These are phyloP conservation scores for Phainopepla nitens DNA, from an alignment of 2,113 vertebrate genomes.

Conservation along the genomic window DNA sequence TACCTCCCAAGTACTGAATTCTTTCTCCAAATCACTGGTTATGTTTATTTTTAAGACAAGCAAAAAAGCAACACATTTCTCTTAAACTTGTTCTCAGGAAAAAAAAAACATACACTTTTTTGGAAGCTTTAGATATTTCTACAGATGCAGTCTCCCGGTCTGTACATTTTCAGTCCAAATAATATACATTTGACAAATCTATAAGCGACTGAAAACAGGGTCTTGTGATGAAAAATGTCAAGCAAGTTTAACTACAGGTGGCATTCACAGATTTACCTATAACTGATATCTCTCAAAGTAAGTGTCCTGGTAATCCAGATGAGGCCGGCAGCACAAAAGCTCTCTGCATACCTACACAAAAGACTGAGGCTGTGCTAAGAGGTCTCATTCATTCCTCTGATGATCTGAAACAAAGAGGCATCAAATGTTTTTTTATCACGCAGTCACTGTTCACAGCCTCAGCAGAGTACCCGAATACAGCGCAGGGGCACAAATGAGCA, in stretches of 20 bases:
- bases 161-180: neutral
- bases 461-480: neutral
- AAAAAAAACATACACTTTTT: neutral
- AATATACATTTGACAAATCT: neutral
- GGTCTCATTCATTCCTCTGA: neutral
- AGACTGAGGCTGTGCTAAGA: neutral
- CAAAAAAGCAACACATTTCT: neutral
- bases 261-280: neutral
- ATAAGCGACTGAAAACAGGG: neutral
- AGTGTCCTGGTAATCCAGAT: neutral
- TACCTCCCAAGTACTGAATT: neutral
- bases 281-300: neutral
- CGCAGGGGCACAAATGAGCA: neutral
- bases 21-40: neutral
- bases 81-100: neutral
- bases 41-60: neutral
- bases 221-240: neutral
- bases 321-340: neutral
- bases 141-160: neutral
- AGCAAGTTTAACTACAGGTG: neutral
- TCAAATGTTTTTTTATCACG: neutral
- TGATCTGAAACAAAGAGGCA: slow-evolving; percentile 11
- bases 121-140: neutral
- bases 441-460: neutral
- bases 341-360: neutral